Conservation (phyloP, 2,888 invertebrate genomes). For the Brenthis hecate region DNA sequence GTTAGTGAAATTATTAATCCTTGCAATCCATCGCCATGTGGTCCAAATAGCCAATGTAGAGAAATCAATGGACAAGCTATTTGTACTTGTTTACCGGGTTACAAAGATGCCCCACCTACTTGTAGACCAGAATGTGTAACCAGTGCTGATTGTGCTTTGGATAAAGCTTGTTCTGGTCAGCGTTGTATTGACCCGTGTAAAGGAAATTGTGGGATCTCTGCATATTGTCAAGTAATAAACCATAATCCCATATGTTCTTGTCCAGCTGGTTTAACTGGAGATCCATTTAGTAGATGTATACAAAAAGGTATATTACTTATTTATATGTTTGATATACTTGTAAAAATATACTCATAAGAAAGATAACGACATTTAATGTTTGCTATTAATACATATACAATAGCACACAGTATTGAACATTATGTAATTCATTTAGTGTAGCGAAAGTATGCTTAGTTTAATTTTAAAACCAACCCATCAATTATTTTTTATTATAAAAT, state of each 20-base stretch:
- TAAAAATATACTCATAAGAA: conserved; percentile 2
- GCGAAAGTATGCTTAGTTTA: too few species aligned
- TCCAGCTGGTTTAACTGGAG: conserved; percentile 85
- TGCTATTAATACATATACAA: too few species aligned
- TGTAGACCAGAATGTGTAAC: conserved; percentile 88
- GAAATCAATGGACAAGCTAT: conserved; percentile 86
- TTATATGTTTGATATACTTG: conserved; percentile 20
- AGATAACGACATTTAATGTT: too few species aligned
- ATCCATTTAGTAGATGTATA: conserved; percentile 87
- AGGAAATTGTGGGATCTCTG: conserved; percentile 87
- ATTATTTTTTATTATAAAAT: not conserved
- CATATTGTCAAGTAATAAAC: conserved; percentile 87
- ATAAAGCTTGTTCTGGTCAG: conserved; percentile 86
- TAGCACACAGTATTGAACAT: too few species aligned
- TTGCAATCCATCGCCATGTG: conserved; percentile 88
- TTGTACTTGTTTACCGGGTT: conserved; percentile 86
- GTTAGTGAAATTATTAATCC: conserved; percentile 74
- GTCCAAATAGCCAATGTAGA: conserved; percentile 87
- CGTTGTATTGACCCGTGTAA: conserved; percentile 88
- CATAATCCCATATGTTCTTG: conserved; percentile 89
- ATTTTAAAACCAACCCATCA: too few species aligned
- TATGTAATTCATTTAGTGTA: too few species aligned
- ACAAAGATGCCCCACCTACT: conserved; percentile 86
- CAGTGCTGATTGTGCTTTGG: conserved; percentile 85
- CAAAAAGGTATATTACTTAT: conserved; percentile 77